Evolutionary conservation across 2,797 vertebrate species (phyloP).

Genomic region (Melopsittacus undulatus): DNA sequence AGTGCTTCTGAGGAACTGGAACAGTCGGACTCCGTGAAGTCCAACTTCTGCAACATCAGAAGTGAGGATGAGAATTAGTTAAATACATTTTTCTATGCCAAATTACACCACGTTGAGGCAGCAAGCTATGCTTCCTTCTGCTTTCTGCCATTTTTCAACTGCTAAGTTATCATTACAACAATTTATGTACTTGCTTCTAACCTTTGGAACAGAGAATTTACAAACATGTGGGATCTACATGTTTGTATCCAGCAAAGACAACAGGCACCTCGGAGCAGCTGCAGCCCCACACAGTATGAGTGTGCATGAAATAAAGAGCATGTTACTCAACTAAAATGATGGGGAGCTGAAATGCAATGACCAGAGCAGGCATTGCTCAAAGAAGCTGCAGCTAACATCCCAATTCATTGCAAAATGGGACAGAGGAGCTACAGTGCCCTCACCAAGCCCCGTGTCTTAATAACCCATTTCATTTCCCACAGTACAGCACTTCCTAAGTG

Average conservation of each 20-base stretch:
- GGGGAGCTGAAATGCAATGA: background rate
- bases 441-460: background rate
- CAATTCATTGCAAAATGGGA: background rate
- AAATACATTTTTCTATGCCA: background rate
- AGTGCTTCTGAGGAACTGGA: slow-evolving; percentile 82
- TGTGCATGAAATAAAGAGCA: background rate
- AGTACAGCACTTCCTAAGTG: background rate
- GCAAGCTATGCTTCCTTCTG: background rate
- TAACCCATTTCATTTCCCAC: background rate
- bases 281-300: background rate
- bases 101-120: background rate
- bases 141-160: background rate
- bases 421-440: background rate
- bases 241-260: background rate
- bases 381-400: background rate
- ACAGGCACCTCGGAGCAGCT: background rate
- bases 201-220: background rate
- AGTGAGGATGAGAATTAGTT: background rate
- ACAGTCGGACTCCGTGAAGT: slow-evolving; percentile 83
- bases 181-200: background rate
- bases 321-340: background rate
- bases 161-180: fast-evolving
- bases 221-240: background rate
- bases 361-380: background rate
- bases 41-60: slow-evolving; percentile 86